Evolutionary conservation across 2,113 vertebrate species (phyloP), one percentile per base, ranked within the genome.

Genomic region (Hypocryptadius cinnamomeus): DNA sequence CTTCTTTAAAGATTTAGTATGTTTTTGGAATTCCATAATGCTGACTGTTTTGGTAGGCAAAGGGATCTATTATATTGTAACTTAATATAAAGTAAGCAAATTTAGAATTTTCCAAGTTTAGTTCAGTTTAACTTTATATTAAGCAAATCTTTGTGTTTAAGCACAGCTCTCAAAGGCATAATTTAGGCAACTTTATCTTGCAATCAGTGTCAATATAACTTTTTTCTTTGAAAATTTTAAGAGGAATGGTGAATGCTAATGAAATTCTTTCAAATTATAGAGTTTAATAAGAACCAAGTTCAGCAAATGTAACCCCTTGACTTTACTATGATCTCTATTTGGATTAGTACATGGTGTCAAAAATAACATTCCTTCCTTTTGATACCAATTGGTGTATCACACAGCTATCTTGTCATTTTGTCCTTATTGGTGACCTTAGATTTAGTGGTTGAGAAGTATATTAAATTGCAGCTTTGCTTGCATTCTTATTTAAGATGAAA

Each of bases 321-420:
- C 11, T 65, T 68, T 27, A 44, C 47, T 44, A 4, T 51, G 21
- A 57, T 45, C 10, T 57, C n/a, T 21, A 5, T 60, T 60, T 48
- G 18, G 22, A 48, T 15, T 53, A 37, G 15, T 15, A 11, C 9
- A 3, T 19, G 21, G 21, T 85, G 45, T 37, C n/a, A 44, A 69
- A 68, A 82, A 16, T 22, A 44, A 21, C 3, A 2, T 70, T 79
- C 2, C 23, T 53, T 60, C 15, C 10, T 1, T 1, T 18, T 76
- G 8, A n/a, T 59, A 35, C 2, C 19, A 30, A 15, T 71, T 45
- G 45, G n/a, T 27, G 0, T n/a, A 45, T 60, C 6, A 1, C 8
- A 13, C 1, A 3, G 9, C 9, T 42, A 0, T 22, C 18, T 39
- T 33, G 12, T 31, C 0, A 31, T n/a, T 51, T 79, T 81, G 33